These are phyloP conservation scores for Aplodontia rufa DNA, from an alignment of 2,113 vertebrate species.

Conservation along the genomic window DNA sequence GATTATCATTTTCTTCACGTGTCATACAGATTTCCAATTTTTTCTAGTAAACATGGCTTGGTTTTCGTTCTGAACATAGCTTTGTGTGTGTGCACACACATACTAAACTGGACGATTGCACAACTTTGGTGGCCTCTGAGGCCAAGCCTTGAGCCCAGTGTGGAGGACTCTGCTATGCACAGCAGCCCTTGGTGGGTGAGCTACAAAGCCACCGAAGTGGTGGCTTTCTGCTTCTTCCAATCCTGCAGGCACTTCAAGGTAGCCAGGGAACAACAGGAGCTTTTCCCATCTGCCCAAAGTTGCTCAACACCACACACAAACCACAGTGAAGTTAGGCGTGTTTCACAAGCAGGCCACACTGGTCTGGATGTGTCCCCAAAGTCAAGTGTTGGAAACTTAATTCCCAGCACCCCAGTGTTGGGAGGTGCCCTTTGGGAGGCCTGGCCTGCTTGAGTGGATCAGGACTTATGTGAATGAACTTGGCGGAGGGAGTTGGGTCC, in stretches of 20 bases:
- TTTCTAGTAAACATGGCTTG: too few relatives aligned
- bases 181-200: rapidly evolving
- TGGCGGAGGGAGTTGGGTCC: too few relatives aligned
- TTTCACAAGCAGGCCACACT: too few relatives aligned
- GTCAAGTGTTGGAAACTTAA: neutral
- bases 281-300: neutral
- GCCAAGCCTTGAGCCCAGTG: too few relatives aligned
- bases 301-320: rapidly evolving
- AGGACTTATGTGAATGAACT: neutral
- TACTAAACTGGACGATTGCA: too few relatives aligned
- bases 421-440: neutral
- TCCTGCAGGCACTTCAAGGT: neutral
- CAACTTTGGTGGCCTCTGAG: neutral
- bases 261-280: rapidly evolving
- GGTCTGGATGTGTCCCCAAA: neutral
- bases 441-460: neutral
- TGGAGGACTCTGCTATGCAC: too few relatives aligned
- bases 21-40: neutral
- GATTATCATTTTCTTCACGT: neutral
- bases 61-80: neutral
- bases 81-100: neutral
- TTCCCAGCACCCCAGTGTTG: neutral
- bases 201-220: rapidly evolving
- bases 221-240: rapidly evolving
- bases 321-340: neutral